Evolutionary conservation across 2,113 vertebrate genomes (phyloP), one percentile per base, ranked within the genome.

Genomic region (Microtus ochrogaster): DNA sequence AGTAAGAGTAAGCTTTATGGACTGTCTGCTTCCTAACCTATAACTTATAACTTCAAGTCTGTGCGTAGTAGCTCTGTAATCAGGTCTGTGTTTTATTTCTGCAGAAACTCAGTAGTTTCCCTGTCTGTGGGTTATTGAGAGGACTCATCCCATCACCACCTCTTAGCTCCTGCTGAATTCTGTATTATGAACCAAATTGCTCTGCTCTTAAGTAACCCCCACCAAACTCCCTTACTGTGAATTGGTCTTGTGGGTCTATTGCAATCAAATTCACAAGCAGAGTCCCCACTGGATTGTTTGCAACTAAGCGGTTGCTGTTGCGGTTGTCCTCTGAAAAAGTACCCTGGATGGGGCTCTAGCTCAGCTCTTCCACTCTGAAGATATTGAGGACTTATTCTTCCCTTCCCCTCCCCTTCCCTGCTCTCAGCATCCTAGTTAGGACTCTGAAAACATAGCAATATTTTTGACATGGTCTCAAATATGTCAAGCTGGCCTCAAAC

Each of bases 221-320:
- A 63, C 65, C 79, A 85, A 96, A 63, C 22, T 79, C 92, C 81
- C 79, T 84, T 52, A 49, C 66, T 94, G 26, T 77, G 87, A 70
- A 72, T 89, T 0, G 2, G 13, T 74, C 72, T 92, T 14, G 0
- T 89, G 70, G 61, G 76, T 94, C 90, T 79, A 33, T 73, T 90
- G 44, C 44, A 93, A 77, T 96, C 74, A 73, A 78, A 94, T 93
- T 91, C 89, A 78, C 78, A 92, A 77, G 39, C 63, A 76, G 70
- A 16, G 58, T 72, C n/a, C 63, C 49, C n/a, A 84, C 3, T 41
- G 77, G 21, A 66, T 68, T 47, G 44, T 85, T 55, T 96, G 49
- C 81, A n/a, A n/a, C 5, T 36, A 49, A 76, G 63, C n/a, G 89
- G 68, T 22, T 86, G 41, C 74, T 91, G 79, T 63, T 36, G 47